Evolutionary conservation across 2,888 invertebrate species (phyloP).

Genomic region (Euzetes globulus): DNA sequence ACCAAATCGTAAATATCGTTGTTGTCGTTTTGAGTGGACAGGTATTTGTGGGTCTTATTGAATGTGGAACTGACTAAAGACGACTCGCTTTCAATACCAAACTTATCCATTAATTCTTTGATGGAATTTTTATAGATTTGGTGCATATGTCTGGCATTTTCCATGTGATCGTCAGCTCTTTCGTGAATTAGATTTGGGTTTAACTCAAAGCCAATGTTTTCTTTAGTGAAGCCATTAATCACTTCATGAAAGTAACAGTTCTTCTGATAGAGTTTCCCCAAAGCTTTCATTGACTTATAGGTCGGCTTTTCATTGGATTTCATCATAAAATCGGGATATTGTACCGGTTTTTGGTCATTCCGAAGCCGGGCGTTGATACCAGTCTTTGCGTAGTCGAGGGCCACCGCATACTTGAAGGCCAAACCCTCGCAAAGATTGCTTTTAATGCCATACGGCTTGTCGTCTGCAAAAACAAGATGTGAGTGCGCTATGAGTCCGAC

Average conservation of each 20-base stretch:
- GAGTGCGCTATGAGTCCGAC: conserved; percentile 45
- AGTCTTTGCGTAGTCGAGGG: conserved; percentile 47
- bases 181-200: conserved; percentile 31
- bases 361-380: conserved; percentile 42
- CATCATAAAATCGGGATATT: conserved; percentile 43
- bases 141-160: conserved; percentile 31
- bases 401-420: conserved; percentile 42
- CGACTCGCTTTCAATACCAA: conserved; percentile 37
- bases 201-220: background rate
- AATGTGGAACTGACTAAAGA: conserved; percentile 36
- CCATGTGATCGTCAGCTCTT: conserved; percentile 34
- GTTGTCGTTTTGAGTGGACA: conserved; percentile 34
- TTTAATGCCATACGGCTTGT: conserved; percentile 43
- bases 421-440: conserved; percentile 41
- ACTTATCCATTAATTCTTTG: conserved; percentile 27
- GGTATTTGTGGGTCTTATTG: conserved; percentile 33
- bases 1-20: conserved; percentile 36
- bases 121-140: conserved; percentile 34
- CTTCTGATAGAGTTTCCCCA: conserved; percentile 44
- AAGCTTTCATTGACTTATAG: conserved; percentile 44
- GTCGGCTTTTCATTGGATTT: conserved; percentile 41
- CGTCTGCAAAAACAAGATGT: conserved; percentile 45
- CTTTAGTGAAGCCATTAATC: conserved; percentile 25
- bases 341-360: conserved; percentile 7
- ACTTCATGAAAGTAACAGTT: conserved; percentile 37